Percentiles rank a stretch among this genome's conserved stretches.
Evolutionary conservation across 2,888 invertebrate species (phyloP).

Genomic region (Ochropleura leucogaster): DNA sequence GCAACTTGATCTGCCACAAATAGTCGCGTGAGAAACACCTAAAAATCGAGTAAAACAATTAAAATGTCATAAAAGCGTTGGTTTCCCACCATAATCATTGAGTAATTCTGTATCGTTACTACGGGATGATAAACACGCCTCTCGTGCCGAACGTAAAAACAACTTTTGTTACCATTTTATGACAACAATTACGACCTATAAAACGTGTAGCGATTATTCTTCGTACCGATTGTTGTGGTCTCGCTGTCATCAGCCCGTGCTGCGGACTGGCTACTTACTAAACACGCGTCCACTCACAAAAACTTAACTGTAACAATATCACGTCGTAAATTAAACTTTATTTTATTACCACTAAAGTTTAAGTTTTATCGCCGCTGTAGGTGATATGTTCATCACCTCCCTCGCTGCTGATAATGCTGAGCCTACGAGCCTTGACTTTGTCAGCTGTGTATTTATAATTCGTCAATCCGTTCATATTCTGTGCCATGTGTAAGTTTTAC

Average conservation of each 20-base stretch:
- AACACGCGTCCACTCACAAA: conserved; percentile 55
- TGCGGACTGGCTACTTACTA: conserved; percentile 75
- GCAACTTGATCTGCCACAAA: conserved; percentile 72
- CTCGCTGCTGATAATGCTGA: conserved; percentile 69
- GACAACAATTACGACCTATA: conserved; percentile 90
- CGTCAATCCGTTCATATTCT: conserved; percentile 69
- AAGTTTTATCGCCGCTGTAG: conserved; percentile 63
- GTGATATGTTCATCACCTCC: conserved; percentile 68
- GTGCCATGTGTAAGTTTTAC: conserved; percentile 66
- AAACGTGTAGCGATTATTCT: conserved; percentile 89
- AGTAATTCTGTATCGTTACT: conserved; percentile 83
- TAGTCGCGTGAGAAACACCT: conserved; percentile 72
- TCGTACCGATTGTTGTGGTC: conserved; percentile 88
- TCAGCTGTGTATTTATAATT: conserved; percentile 80
- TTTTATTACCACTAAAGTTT: conserved; percentile 68
- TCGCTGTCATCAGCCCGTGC: conserved; percentile 84
- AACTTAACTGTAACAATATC: conserved; percentile 67
- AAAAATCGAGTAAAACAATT: conserved; percentile 82
- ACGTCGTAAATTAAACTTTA: conserved; percentile 75
- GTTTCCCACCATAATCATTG: conserved; percentile 86
- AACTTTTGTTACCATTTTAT: conserved; percentile 90
- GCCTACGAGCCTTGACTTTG: conserved; percentile 80
- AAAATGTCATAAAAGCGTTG: conserved; percentile 82
- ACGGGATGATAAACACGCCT: conserved; percentile 86
- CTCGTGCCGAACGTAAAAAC: conserved; percentile 89